A percentile compares a stretch with the other conserved stretches of the same genome.
phyloP scores from a whole-genome alignment of 2,113 vertebrate genomes.

The Stomatorhinus ivindoensis region DNA sequence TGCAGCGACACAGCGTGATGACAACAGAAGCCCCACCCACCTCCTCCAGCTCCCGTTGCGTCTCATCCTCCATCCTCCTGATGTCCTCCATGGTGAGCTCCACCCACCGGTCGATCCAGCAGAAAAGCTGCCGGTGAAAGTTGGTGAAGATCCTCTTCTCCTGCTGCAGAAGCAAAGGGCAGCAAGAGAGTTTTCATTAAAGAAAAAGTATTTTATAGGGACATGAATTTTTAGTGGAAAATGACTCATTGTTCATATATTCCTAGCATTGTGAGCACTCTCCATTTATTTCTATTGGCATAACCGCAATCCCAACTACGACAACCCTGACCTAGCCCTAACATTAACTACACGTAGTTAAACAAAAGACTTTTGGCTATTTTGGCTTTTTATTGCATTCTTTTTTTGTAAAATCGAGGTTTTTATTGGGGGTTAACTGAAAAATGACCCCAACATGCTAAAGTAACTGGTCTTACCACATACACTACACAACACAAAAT shows the following conservation, averaged over 20 bases:
- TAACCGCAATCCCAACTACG: not conserved
- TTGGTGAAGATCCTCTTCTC: conserved; percentile 98
- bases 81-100: conserved; percentile 96
- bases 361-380: not conserved
- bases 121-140: conserved; percentile 96
- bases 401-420: not conserved
- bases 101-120: conserved; percentile 97
- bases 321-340: not conserved
- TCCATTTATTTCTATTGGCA: not conserved
- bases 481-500: not conserved
- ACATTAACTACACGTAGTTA: not conserved
- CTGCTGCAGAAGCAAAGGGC: conserved; percentile 66
- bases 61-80: conserved; percentile 91
- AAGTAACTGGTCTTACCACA: not conserved
- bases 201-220: not conserved
- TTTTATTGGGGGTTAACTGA: not conserved
- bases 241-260: not conserved
- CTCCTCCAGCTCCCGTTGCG: conserved; percentile 91
- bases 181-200: not conserved
- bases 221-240: not conserved
- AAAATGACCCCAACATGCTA: not conserved
- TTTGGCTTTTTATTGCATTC: not conserved
- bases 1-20: not conserved
- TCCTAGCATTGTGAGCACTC: not conserved
- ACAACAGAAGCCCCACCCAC: conserved; percentile 46